phyloP scores from a whole-genome alignment of 2,888 invertebrate genomes.

The Allygus modestus region DNA sequence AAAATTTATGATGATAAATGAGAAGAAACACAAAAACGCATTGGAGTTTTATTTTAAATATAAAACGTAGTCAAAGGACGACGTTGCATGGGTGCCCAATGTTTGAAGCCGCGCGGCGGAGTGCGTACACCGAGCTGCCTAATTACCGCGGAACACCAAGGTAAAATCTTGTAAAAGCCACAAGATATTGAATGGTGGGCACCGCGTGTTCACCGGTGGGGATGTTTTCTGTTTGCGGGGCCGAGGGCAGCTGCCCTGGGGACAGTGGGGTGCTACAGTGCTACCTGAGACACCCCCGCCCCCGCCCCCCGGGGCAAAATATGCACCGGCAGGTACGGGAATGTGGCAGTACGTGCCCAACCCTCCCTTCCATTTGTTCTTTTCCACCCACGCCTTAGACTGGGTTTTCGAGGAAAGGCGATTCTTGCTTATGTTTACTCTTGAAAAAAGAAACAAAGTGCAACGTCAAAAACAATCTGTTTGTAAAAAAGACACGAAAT shows the following conservation, averaged over 20 bases:
- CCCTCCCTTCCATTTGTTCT: background rate
- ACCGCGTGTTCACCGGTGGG: background rate
- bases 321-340: slow-evolving; percentile 37
- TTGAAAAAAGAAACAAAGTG: no score
- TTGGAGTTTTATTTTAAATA: no score
- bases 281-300: background rate
- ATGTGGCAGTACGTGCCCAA: slow-evolving; percentile 8
- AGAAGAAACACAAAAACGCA: no score
- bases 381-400: no score
- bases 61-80: no score
- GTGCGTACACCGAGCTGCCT: background rate
- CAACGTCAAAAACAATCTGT: no score
- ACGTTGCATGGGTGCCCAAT: background rate
- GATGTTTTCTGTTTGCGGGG: background rate
- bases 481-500: no score
- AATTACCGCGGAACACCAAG: background rate
- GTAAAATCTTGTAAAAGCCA: background rate
- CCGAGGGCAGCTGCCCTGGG: background rate
- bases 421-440: no score
- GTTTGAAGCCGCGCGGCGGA: background rate
- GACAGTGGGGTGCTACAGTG: background rate
- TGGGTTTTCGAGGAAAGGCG: no score
- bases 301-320: background rate
- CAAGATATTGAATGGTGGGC: background rate
- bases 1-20: no score